phyloP scores from a whole-genome alignment of 2,797 vertebrate species.

The Podargus strigoides region DNA sequence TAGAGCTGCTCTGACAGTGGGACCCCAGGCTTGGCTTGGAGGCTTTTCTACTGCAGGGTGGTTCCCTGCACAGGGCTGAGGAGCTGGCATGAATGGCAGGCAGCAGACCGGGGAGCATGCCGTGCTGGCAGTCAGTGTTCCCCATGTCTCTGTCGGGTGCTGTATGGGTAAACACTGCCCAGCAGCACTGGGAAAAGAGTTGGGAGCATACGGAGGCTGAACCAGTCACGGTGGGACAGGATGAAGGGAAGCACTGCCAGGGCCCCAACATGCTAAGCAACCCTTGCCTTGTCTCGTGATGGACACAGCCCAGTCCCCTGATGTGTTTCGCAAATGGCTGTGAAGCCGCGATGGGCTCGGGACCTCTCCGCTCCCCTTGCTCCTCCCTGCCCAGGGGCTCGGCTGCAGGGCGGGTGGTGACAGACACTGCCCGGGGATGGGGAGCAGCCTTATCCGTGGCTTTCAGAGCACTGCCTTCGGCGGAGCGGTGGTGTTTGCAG shows the following conservation, averaged over 20 bases:
- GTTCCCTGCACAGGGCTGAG: not conserved
- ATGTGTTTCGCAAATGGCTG: not conserved
- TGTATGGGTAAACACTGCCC: not conserved
- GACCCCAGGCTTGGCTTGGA: not conserved
- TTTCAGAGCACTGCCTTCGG: not conserved
- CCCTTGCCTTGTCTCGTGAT: not conserved
- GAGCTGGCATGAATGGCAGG: not conserved
- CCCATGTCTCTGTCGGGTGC: not conserved
- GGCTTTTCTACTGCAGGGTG: not conserved
- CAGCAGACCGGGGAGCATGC: not conserved
- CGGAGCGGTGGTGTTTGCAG: slow-evolving; percentile 15
- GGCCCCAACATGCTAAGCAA: not conserved
- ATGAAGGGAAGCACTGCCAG: not conserved
- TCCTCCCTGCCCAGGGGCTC: not conserved
- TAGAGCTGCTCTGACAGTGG: not conserved
- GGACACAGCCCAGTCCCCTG: accelerated
- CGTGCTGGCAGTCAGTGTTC: not conserved
- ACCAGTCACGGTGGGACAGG: not conserved
- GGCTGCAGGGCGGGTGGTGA: not conserved
- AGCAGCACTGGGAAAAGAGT: not conserved
- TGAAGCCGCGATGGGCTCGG: not conserved
- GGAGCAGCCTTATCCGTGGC: not conserved
- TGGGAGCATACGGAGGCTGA: accelerated
- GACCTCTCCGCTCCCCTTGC: not conserved
- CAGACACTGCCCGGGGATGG: not conserved